phyloP scores from a whole-genome alignment of 2,888 invertebrate genomes.

The Amaurobius ferox region DNA sequence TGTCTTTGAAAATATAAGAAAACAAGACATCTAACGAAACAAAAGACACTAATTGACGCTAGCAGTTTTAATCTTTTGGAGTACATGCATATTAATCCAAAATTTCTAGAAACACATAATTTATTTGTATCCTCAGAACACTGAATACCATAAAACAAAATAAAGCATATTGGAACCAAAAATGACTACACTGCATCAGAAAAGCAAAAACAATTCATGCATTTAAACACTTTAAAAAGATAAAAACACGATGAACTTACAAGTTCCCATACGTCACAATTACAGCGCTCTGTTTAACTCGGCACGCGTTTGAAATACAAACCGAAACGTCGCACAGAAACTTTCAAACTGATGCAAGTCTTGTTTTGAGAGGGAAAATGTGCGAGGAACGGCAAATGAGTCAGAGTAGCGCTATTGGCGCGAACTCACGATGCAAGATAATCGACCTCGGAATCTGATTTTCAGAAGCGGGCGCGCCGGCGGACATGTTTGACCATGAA shows the following conservation, averaged over 20 bases:
- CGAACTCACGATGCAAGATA: not conserved
- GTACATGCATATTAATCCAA: no score
- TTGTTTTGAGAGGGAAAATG: not conserved
- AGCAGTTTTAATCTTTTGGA: no score
- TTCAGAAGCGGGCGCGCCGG: not conserved
- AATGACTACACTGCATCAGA: not conserved
- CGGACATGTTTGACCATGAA: not conserved
- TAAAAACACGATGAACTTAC: not conserved
- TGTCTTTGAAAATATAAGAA: no score
- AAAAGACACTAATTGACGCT: no score
- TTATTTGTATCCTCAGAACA: no score
- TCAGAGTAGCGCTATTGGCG: not conserved
- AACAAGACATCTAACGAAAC: no score
- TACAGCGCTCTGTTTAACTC: not conserved
- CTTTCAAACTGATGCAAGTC: not conserved
- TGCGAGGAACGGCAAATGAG: not conserved
- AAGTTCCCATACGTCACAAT: not conserved
- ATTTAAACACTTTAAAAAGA: not conserved
- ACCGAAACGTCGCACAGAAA: not conserved
- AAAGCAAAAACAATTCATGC: not conserved
- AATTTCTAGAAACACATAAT: no score
- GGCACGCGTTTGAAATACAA: not conserved
- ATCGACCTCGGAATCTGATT: not conserved
- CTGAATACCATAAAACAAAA: no score
- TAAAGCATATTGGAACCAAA: no score